phyloP scores from a whole-genome alignment of 2,888 invertebrate genomes.

The Deilephila elpenor region DNA sequence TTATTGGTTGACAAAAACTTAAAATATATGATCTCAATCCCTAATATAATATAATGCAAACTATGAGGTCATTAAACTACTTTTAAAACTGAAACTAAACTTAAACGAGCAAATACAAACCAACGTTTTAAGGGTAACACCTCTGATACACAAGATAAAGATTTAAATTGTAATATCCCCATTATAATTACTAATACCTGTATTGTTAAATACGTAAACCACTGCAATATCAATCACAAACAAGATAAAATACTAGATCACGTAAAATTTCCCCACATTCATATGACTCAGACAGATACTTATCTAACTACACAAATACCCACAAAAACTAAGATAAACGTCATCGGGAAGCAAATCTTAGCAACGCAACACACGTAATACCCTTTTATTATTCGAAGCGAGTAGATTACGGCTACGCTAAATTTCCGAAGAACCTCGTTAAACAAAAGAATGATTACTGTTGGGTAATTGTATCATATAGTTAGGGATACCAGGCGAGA shows the following conservation, averaged over 20 bases:
- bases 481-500: not conserved
- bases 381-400: constrained; percentile 25
- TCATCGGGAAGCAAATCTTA: constrained; percentile 1
- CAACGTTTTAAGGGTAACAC: too few relatives aligned
- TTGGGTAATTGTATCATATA: constrained; percentile 38
- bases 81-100: too few relatives aligned
- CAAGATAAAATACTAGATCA: not conserved
- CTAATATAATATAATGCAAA: too few relatives aligned
- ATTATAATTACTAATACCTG: not conserved
- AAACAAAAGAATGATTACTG: constrained; percentile 47
- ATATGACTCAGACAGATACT: not conserved
- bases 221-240: not conserved
- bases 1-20: too few relatives aligned
- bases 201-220: not conserved
- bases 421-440: constrained; percentile 29
- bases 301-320: constrained; percentile 19
- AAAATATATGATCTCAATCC: too few relatives aligned
- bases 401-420: constrained; percentile 27
- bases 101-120: too few relatives aligned
- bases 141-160: too few relatives aligned
- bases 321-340: constrained; percentile 27
- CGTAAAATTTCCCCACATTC: not conserved
- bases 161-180: too few relatives aligned
- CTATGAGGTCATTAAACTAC: too few relatives aligned
- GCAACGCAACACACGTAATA: constrained; percentile 45